phyloP scores from a whole-genome alignment of 1,140 invertebrate genomes.

The Diploscapter pachys region DNA sequence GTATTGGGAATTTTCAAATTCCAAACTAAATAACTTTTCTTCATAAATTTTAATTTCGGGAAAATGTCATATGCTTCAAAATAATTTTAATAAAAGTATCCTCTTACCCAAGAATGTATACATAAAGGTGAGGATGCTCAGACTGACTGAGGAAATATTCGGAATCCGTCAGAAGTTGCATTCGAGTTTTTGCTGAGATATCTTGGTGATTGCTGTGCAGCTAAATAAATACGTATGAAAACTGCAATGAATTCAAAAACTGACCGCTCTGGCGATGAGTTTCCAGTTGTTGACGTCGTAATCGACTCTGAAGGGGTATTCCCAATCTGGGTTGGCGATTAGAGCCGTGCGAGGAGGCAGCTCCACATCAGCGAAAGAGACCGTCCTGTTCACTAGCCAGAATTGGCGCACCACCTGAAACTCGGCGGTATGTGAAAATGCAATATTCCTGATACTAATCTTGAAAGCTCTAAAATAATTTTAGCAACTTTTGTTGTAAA shows the following conservation, averaged over 20 bases:
- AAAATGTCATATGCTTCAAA: no score
- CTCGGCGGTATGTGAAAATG: neutral
- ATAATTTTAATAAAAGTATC: constrained; percentile 10
- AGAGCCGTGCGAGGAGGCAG: constrained; percentile 45
- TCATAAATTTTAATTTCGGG: no score
- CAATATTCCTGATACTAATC: no score
- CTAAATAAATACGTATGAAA: constrained; percentile 31
- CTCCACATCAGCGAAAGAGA: constrained; percentile 54
- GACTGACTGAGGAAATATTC: constrained; percentile 54
- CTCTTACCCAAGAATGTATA: constrained; percentile 48
- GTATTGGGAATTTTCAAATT: no score
- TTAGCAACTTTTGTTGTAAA: no score
- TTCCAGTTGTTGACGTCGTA: constrained; percentile 55
- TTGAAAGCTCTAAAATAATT: no score
- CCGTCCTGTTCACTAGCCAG: constrained; percentile 53
- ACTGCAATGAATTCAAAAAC: constrained; percentile 6
- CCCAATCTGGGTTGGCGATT: constrained; percentile 56
- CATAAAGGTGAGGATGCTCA: constrained; percentile 50
- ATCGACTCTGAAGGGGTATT: constrained; percentile 52
- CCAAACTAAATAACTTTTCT: no score
- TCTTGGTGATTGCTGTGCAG: constrained; percentile 49
- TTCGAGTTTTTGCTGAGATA: constrained; percentile 53
- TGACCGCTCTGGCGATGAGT: constrained; percentile 50
- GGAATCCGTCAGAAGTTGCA: constrained; percentile 53
- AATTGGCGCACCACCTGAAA: constrained; percentile 57